These are phyloP conservation scores for Syngnathus rostellatus DNA, from an alignment of 2,797 vertebrate species.

Conservation along the genomic window DNA sequence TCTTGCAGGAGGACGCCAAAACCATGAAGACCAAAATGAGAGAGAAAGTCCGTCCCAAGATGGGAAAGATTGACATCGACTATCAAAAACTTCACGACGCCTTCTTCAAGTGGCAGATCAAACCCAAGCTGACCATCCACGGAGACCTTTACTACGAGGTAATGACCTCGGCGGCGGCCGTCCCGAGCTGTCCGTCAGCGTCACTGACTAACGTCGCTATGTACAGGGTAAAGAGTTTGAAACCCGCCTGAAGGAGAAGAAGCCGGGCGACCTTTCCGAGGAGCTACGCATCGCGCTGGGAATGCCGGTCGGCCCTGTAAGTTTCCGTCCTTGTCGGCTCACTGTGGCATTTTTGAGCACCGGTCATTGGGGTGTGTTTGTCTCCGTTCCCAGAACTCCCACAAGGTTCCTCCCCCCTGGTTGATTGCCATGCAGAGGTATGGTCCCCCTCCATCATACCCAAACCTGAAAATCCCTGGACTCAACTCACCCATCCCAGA, in stretches of 20 bases:
- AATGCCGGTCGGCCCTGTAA: slow-evolving; percentile 88
- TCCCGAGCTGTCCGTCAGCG: background rate
- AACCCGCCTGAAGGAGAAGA: slow-evolving; percentile 90
- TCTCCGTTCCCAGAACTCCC: slow-evolving; percentile 72
- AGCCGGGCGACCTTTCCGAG: slow-evolving; percentile 86
- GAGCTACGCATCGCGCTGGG: slow-evolving; percentile 85
- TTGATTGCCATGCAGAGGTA: slow-evolving; percentile 94
- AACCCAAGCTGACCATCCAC: slow-evolving; percentile 89
- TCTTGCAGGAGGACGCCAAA: slow-evolving; percentile 83
- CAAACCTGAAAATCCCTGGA: slow-evolving; percentile 90
- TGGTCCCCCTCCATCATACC: slow-evolving; percentile 87
- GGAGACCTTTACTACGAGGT: slow-evolving; percentile 93
- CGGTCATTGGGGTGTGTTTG: background rate
- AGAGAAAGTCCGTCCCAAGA: slow-evolving; percentile 90
- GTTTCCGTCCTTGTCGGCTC: slow-evolving; percentile 2
- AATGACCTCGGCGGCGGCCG: background rate
- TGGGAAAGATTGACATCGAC: slow-evolving; percentile 95
- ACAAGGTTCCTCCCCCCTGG: slow-evolving; percentile 92
- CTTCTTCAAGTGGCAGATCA: slow-evolving; percentile 97
- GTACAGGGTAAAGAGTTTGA: slow-evolving; percentile 90
- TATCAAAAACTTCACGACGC: slow-evolving; percentile 94
- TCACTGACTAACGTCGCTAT: slow-evolving; percentile 3
- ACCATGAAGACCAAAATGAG: slow-evolving; percentile 97
- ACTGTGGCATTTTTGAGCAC: background rate
- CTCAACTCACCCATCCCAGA: slow-evolving; percentile 90